Base-by-base conservation (phyloP, 2,888 invertebrate species). In the Leptogaster cylindrica region DNA sequence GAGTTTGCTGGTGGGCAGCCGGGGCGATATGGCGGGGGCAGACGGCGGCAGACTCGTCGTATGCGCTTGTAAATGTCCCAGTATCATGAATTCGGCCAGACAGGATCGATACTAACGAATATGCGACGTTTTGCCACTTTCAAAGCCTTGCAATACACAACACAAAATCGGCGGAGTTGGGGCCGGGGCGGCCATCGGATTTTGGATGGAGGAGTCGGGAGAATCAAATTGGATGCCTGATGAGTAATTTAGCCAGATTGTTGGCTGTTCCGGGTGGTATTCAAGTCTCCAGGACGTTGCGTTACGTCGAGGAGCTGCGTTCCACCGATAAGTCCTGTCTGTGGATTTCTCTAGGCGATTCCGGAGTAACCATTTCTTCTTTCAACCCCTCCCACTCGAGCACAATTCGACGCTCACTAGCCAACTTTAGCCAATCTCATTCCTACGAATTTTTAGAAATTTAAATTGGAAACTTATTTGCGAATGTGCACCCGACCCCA, bases 81-180 rank as follows among this genome's bases (percentile, higher is more conserved):
- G 70, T 68, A 68, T 70, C 71, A 71, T 72, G 70, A 70, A 72
- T 72, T 72, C 65, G 67, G 68, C 70, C 70, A 72, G 72, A 72
- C 72, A 70, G 68, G 70, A 72, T 72, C 72, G 69, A 72, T 72
- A 72, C 46, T 48, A 64, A 48, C 31, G 48, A 64, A 64, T 64
- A 48, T 64, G 41, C 61, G 44, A 44, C 61, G 61, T 25, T 61
- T 27, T 55, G 55, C 36, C 55, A 55, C 39, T 55, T 39, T 10
- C 55, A 31, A n/a, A 36, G 55, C 39, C 33, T 39, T 55, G 55
- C 39, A 55, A 55, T 23, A 55, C 23, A 55, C 39, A 55, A 36
- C 23, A 36, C 23, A 23, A 28, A 55, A 36, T 55, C 14, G n/a
- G 44, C 16, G 28, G 31, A 16, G n/a, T n/a, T n/a, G n/a, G 5